A percentile compares a stretch with the other conserved stretches of the same genome.
These are phyloP conservation scores for Sesamia inferens DNA, from an alignment of 2,888 invertebrate genomes.

Conservation along the genomic window DNA sequence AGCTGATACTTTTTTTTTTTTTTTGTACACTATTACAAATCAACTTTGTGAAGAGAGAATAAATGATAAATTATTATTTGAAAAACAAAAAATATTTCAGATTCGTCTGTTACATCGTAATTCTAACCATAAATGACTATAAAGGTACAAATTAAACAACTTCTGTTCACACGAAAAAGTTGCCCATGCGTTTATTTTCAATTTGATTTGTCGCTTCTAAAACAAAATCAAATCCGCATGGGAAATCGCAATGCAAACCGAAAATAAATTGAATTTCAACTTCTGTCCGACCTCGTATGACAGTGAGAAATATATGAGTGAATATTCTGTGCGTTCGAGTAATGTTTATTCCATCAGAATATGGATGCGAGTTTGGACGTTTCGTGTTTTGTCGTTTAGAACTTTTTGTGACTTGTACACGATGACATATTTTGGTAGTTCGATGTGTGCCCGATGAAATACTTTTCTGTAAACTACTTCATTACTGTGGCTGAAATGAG, in stretches of 20 bases:
- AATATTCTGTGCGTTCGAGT: slow-evolving; percentile 58
- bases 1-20: no score
- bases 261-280: slow-evolving; percentile 82
- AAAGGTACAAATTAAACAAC: slow-evolving; percentile 64
- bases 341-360: slow-evolving; percentile 43
- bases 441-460: no score
- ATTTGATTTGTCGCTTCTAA: slow-evolving; percentile 69
- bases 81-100: neutral
- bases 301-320: slow-evolving; percentile 77
- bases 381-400: slow-evolving; percentile 10
- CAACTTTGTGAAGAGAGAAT: no score
- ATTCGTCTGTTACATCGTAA: slow-evolving; percentile 10
- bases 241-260: slow-evolving; percentile 80
- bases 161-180: slow-evolving; percentile 51
- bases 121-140: slow-evolving; percentile 35
- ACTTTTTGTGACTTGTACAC: slow-evolving; percentile 2
- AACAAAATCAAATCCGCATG: slow-evolving; percentile 76
- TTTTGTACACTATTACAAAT: no score
- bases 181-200: slow-evolving; percentile 57
- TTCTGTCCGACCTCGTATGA: slow-evolving; percentile 69
- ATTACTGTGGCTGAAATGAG: no score
- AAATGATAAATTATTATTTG: no score
- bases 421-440: neutral
- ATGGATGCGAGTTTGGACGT: slow-evolving; percentile 1
- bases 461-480: no score